A percentile compares a stretch with the other conserved stretches of the same genome.
phyloP scores from a whole-genome alignment of 1,140 invertebrate genomes.

The Microplitis demolitor region DNA sequence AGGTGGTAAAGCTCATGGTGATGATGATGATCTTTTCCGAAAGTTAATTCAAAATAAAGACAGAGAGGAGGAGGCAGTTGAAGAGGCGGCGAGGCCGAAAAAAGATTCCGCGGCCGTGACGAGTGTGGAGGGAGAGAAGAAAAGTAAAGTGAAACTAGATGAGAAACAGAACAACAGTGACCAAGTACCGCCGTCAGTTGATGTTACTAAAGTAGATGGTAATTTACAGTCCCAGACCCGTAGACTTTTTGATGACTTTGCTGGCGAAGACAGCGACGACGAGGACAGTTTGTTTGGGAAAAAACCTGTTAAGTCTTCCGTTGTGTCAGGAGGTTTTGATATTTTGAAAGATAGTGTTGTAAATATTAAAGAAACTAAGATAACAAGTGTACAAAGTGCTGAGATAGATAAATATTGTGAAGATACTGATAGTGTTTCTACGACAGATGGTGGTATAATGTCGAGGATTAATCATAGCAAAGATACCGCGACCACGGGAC shows the following conservation, averaged over 20 bases:
- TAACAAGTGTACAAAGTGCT: not conserved
- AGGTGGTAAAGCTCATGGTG: conserved; percentile 7
- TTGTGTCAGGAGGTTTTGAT: not conserved
- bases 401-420: conserved; percentile 12
- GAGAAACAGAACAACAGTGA: conserved; percentile 5
- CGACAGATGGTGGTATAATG: conserved; percentile 23
- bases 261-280: conserved; percentile 44
- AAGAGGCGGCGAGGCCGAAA: conserved; percentile 17
- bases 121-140: conserved; percentile 1
- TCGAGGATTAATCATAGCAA: not conserved
- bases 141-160: conserved; percentile 19
- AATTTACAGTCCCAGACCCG: conserved; percentile 4
- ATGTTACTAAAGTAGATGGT: not conserved
- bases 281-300: conserved; percentile 42
- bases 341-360: not conserved
- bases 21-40: conserved; percentile 34
- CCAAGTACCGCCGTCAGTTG: not conserved
- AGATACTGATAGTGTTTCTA: not conserved
- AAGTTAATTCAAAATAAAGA: not conserved
- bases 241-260: conserved; percentile 44
- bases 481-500: conserved; percentile 34
- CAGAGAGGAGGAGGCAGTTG: not conserved
- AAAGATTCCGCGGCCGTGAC: conserved; percentile 14
- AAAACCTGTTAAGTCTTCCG: conserved; percentile 10
- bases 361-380: not conserved